phyloP scores from a whole-genome alignment of 2,888 invertebrate species.

The Rhogogaster chlorosoma region DNA sequence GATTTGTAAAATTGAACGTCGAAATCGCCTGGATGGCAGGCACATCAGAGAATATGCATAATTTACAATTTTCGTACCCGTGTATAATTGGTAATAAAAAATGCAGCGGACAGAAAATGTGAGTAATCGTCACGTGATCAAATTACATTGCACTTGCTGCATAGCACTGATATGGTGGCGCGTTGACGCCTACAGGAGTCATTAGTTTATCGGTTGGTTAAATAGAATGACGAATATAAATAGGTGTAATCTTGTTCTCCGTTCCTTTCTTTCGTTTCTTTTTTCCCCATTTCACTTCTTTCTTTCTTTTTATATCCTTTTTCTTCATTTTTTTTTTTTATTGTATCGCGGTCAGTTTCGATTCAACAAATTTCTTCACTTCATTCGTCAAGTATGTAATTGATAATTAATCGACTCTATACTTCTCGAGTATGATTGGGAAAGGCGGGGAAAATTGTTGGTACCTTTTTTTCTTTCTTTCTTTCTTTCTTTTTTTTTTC shows the following conservation, averaged over 20 bases:
- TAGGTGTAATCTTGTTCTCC: neutral
- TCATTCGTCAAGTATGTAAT: too few species aligned
- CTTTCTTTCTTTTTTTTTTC: neutral
- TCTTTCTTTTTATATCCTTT: neutral
- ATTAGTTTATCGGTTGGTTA: constrained; percentile 17
- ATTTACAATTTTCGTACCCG: too few species aligned
- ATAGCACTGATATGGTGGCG: constrained; percentile 1
- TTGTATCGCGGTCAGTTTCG: neutral
- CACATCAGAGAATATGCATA: too few species aligned
- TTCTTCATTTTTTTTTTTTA: neutral
- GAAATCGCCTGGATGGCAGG: too few species aligned
- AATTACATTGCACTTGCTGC: constrained; percentile 15
- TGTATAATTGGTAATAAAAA: neutral
- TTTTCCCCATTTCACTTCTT: too few species aligned
- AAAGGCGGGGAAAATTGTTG: neutral
- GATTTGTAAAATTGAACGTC: too few species aligned
- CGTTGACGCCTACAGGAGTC: constrained; percentile 19
- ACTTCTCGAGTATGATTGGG: neutral
- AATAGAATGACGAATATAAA: constrained; percentile 15
- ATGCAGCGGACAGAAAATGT: neutral
- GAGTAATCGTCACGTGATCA: constrained; percentile 20
- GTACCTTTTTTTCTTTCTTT: too few species aligned
- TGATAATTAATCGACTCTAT: neutral
- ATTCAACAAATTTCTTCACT: neutral
- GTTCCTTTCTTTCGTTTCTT: neutral